A percentile compares a stretch with the other conserved stretches of the same genome.
Conservation (phyloP, 1,140 invertebrate species). For the Saccostrea glomerata region DNA sequence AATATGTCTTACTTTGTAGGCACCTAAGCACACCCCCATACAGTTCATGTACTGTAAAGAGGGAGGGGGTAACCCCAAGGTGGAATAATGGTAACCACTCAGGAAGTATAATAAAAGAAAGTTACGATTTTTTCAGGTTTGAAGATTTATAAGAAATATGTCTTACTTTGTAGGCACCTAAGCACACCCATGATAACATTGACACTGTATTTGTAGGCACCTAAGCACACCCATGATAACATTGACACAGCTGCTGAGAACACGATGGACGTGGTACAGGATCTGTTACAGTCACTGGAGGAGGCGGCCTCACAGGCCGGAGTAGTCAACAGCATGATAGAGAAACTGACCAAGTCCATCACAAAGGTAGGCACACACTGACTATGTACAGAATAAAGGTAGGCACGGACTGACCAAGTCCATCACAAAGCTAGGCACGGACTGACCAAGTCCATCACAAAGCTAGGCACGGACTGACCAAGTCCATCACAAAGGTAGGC, state of each 20-base stretch:
- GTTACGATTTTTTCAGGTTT: too few relatives aligned
- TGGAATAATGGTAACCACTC: too few relatives aligned
- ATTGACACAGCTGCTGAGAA: conserved; percentile 90
- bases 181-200: conserved; percentile 88
- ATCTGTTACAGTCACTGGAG: conserved; percentile 94
- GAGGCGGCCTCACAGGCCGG: conserved; percentile 93
- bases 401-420: not conserved
- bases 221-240: conserved; percentile 86
- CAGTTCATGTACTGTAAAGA: too few relatives aligned
- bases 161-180: conserved; percentile 81
- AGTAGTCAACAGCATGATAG: conserved; percentile 87
- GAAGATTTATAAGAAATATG: not conserved
- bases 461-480: conserved; percentile 87
- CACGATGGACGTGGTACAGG: conserved; percentile 89
- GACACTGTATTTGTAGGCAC: conserved; percentile 86
- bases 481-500: conserved; percentile 91
- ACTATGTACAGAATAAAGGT: conserved; percentile 90
- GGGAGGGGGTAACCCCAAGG: not conserved
- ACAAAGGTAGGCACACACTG: conserved; percentile 94
- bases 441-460: not conserved
- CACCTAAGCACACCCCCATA: conserved; percentile 84
- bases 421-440: not conserved
- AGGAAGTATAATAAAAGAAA: too few relatives aligned
- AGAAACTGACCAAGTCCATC: conserved; percentile 91
- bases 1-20: conserved; percentile 78